Conservation (phyloP, 2,797 vertebrate genomes). For the Scarus forsteni region DNA sequence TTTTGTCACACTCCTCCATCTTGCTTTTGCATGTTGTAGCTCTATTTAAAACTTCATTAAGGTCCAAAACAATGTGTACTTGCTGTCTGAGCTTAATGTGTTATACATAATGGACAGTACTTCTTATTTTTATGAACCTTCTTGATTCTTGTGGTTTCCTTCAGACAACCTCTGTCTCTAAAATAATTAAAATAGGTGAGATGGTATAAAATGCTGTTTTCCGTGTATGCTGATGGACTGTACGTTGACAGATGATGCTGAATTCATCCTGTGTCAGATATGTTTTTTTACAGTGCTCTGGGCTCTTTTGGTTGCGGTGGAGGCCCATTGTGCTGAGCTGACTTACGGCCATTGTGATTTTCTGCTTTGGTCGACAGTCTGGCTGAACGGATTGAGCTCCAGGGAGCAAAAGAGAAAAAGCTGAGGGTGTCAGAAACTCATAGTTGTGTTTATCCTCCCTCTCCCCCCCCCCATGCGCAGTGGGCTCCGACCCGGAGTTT, state of each 20-base stretch:
- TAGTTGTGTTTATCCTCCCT: slow-evolving; percentile 61
- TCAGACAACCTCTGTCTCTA: not conserved
- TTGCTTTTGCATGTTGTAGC: no score
- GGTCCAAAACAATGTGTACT: no score
- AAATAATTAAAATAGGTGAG: slow-evolving; percentile 25
- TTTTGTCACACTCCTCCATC: no score
- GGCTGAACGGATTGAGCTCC: slow-evolving; percentile 67
- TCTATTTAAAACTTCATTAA: no score
- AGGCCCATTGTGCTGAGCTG: slow-evolving; percentile 58
- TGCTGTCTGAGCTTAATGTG: no score
- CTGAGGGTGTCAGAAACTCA: slow-evolving; percentile 79
- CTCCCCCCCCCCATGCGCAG: slow-evolving; percentile 74
- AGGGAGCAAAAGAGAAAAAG: slow-evolving; percentile 70
- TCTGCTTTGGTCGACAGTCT: slow-evolving; percentile 74
- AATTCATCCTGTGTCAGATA: slow-evolving; percentile 49
- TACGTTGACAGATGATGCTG: slow-evolving; percentile 41
- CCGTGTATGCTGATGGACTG: slow-evolving; percentile 13
- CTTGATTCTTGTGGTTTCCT: slow-evolving; percentile 1
- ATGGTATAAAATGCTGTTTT: slow-evolving; percentile 35
- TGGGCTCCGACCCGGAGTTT: slow-evolving; percentile 98
- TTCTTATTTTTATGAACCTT: not conserved
- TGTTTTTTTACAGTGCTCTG: slow-evolving; percentile 63
- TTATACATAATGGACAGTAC: no score
- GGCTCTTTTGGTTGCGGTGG: slow-evolving; percentile 55
- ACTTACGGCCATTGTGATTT: slow-evolving; percentile 66